Conservation (phyloP, 2,113 vertebrate genomes). For the Indicator indicator region DNA sequence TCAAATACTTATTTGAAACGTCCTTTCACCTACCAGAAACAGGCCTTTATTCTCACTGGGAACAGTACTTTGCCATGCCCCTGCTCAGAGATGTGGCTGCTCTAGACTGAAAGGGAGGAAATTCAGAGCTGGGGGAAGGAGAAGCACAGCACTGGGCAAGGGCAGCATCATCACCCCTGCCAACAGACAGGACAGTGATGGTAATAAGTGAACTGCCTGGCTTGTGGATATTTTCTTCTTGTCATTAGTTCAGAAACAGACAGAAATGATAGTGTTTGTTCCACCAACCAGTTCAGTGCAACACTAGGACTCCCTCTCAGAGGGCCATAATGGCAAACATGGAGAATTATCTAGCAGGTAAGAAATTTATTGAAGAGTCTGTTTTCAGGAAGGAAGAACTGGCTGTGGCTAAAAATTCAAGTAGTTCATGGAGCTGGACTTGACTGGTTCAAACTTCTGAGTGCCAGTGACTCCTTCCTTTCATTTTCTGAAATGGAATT, state of each 20-base stretch:
- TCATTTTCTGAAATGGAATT: neutral
- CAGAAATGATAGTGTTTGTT: neutral
- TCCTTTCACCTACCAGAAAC: neutral
- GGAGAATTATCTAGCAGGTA: neutral
- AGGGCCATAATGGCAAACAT: neutral
- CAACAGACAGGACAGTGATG: accelerated
- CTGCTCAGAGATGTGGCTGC: accelerated
- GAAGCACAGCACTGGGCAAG: neutral
- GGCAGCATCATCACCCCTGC: neutral
- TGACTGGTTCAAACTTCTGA: neutral
- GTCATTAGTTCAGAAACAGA: neutral
- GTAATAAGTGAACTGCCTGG: neutral
- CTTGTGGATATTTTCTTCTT: neutral
- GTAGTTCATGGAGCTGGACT: neutral
- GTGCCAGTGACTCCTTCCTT: neutral
- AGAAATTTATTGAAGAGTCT: neutral
- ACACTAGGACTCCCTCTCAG: neutral
- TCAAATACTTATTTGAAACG: neutral
- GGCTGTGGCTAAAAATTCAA: neutral
- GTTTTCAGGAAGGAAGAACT: neutral
- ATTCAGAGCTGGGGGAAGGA: neutral
- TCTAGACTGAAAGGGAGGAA: neutral
- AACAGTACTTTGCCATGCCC: neutral
- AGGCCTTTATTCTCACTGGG: neutral
- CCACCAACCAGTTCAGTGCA: neutral